These are phyloP conservation scores for Meganola albula DNA, from an alignment of 2,888 invertebrate species.

Conservation along the genomic window DNA sequence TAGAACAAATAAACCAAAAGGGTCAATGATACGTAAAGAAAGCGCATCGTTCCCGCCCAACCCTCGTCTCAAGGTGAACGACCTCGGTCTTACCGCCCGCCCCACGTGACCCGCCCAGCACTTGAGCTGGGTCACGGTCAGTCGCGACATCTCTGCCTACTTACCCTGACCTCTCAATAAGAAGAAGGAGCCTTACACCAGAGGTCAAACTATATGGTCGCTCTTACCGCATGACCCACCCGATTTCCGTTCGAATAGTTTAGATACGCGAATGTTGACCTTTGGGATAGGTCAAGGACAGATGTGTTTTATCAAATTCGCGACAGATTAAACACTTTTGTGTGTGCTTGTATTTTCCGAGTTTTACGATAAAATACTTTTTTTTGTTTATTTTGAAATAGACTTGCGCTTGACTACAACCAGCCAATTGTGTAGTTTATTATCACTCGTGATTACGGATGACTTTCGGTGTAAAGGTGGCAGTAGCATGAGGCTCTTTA, in stretches of 20 bases:
- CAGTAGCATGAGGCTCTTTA: too few species aligned
- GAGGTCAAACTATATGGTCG: conserved; percentile 21
- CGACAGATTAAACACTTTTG: background rate
- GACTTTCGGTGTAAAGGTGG: too few species aligned
- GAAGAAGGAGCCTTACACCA: background rate
- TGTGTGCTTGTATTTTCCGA: conserved; percentile 3
- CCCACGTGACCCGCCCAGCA: conserved; percentile 71
- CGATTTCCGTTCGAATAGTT: conserved; percentile 72
- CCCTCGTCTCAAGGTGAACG: conserved; percentile 71
- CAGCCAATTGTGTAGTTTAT: too few species aligned
- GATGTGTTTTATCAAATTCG: too few species aligned
- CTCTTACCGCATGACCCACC: conserved; percentile 47
- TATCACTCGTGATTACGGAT: too few species aligned
- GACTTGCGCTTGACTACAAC: too few species aligned
- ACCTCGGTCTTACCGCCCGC: conserved; percentile 63
- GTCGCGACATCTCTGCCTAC: conserved; percentile 48
- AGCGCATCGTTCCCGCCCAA: conserved; percentile 34
- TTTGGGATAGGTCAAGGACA: conserved; percentile 60
- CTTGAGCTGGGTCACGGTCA: conserved; percentile 74
- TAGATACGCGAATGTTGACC: conserved; percentile 56
- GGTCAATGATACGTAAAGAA: conserved; percentile 27
- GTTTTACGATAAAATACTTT: too few species aligned
- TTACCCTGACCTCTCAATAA: conserved; percentile 37
- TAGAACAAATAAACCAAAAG: conserved; percentile 6
- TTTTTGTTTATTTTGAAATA: too few species aligned